These are phyloP conservation scores for Oligia latruncula DNA, from an alignment of 2,888 invertebrate genomes.

Conservation along the genomic window DNA sequence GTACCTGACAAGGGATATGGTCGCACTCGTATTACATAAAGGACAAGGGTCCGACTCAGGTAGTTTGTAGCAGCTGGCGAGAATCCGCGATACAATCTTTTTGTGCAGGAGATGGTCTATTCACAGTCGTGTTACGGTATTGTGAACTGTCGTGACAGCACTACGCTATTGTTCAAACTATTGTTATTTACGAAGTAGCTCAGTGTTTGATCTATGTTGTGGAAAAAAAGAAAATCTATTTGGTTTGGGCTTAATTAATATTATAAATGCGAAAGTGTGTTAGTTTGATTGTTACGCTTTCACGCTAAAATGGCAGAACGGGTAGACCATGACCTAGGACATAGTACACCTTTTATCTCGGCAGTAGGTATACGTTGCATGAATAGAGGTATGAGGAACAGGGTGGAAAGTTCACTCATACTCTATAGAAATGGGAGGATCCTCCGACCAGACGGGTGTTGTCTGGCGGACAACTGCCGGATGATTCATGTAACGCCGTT, in stretches of 20 bases:
- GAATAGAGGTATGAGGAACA: too few species aligned
- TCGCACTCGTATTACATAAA: too few species aligned
- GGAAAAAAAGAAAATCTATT: background rate
- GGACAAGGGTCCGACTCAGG: background rate
- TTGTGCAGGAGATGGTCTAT: conserved; percentile 22
- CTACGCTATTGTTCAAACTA: background rate
- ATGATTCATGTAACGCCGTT: too few species aligned
- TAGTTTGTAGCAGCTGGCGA: conserved; percentile 13
- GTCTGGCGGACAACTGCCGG: too few species aligned
- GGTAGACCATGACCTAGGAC: background rate
- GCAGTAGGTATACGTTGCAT: background rate
- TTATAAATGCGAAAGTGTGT: background rate
- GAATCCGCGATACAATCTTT: conserved; percentile 22
- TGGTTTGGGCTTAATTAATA: background rate
- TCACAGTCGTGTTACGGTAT: conserved; percentile 3
- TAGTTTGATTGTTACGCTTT: background rate
- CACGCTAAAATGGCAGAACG: background rate
- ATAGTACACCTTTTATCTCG: background rate
- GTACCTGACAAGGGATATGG: background rate
- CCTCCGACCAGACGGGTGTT: too few species aligned
- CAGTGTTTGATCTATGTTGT: background rate
- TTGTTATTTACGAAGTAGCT: background rate
- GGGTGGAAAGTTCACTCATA: too few species aligned
- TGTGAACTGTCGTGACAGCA: background rate
- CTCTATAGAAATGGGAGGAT: too few species aligned